Conservation (phyloP, 2,113 vertebrate genomes). For the Bolborhynchus lineola region DNA sequence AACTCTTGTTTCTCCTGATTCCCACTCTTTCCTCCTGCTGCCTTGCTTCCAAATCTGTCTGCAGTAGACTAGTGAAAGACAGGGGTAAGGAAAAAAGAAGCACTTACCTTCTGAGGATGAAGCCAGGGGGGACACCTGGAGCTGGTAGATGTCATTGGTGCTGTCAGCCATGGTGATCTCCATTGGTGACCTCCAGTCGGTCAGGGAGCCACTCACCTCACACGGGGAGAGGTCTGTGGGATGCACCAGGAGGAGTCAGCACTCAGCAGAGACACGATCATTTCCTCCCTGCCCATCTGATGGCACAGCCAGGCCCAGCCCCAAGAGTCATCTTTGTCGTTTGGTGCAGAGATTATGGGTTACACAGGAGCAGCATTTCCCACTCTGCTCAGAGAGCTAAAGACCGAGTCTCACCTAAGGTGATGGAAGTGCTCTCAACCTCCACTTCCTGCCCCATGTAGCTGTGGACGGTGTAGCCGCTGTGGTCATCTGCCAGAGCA, state of each 20-base stretch:
- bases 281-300: background rate
- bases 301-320: background rate
- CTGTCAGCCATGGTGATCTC: constrained; percentile 73
- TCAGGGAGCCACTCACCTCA: constrained; percentile 51
- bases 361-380: background rate
- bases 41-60: background rate
- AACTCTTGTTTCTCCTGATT: background rate
- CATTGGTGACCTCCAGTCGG: constrained; percentile 49
- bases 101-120: constrained; percentile 73
- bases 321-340: background rate
- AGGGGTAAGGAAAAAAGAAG: background rate
- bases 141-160: constrained; percentile 75
- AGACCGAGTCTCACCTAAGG: constrained; percentile 70
- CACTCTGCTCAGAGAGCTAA: background rate
- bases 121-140: constrained; percentile 78
- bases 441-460: constrained; percentile 79
- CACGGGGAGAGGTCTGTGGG: constrained; percentile 56
- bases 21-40: background rate
- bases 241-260: background rate
- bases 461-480: constrained; percentile 41
- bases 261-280: background rate
- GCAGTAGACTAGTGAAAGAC: background rate
- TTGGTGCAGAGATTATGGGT: background rate
- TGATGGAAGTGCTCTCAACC: constrained; percentile 73
- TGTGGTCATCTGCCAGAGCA: constrained; percentile 72